Base-by-base conservation (phyloP, 1,140 invertebrate species). In the Popillia japonica region DNA sequence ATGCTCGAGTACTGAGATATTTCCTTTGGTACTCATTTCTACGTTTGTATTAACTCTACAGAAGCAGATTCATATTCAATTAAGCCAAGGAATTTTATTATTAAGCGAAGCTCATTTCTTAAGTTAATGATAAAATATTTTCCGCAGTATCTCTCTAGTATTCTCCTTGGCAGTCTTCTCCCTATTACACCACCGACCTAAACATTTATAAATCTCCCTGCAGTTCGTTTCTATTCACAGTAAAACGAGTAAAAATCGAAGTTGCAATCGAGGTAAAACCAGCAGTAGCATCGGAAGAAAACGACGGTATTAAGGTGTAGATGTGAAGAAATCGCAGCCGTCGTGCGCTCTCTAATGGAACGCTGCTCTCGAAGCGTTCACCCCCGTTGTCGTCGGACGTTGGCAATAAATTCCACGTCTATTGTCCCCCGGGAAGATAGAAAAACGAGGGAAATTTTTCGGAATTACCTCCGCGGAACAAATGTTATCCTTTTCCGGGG, bases 381-480 rank as follows among this genome's bases (percentile, higher is more conserved):
- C 14, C 14, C 27, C 48, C 48, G 11, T 55, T 55, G 48, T 55
- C 17, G 48, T 55, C 48, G 48, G 48, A 55, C 48, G 14, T 17
- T 55, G 14, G 48, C 48, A 55, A 55, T 55, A 55, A 55, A 55
- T 55, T 55, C 6, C 3, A 17, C 48, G 48, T n/a, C n/a, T 7
- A 55, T 17, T 20, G 48, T 55, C 48, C 48, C 48, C 48, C n/a
- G 48, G 48, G 14, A 17, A 17, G 17, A 48, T 14, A 48, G 44
- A n/a, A 55, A 55, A 55, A 55, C 48, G 48, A 55, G 14, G 48
- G 48, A 55, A 55, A 55, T 55, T 55, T 55, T 55, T 55, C 48
- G 48, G 48, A 55, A 55, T 55, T 55, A 55, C 48, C 48, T 55
- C 48, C 48, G 48, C 48, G 7, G 48, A 55, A 55, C 48, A 55